Base-by-base conservation (phyloP, 2,888 invertebrate species). In the Drosophila mettleri region DNA sequence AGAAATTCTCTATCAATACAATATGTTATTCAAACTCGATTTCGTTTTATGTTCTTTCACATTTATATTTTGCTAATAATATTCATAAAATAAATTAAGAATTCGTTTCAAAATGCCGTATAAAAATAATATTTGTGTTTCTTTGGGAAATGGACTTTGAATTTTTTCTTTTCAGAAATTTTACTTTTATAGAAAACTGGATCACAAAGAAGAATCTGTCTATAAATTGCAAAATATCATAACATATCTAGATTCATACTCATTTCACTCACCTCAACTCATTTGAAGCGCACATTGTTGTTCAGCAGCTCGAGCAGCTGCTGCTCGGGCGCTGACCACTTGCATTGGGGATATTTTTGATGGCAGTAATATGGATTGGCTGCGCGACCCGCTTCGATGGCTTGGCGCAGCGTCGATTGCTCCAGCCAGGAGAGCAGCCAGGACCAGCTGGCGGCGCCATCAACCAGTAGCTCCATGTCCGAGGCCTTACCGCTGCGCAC, bases 321-420 rank as follows among this genome's bases (percentile, higher is more conserved):
- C 8, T 85, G 78, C 45, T 87, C 90, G 0, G 91, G 90, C 22
- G 70, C 75, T 0, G 80, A 61, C 91, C 91, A 91, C 45, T 92
- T 93, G 76, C 94, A 94, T 6, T 92, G 91, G 1, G 91, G 90
- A 83, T 93, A 94, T 33, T 91, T 91, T 34, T 89, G 73, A 1
- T 91, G 81, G 69, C 94, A 94, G 29, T 71, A 55, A n/a, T 62
- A 48, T 65, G 69, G 16, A 0, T n/a, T n/a, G 8, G 38, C 3
- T 0, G 33, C 24, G n/a, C 73, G 90, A 0, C 94, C 94, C 1
- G 92, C 90, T 57, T 92, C 92, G 24, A 94, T 89, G 1, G 94
- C 94, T 39, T 93, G 93, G 18, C 93, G 92, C 3, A 94, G 89
- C 0, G 93, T 91, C 0, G 94, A 93, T 0, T 93, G 93, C 29